Evolutionary conservation across 2,797 vertebrate genomes (phyloP).

Genomic region (Passerculus sandwichensis): DNA sequence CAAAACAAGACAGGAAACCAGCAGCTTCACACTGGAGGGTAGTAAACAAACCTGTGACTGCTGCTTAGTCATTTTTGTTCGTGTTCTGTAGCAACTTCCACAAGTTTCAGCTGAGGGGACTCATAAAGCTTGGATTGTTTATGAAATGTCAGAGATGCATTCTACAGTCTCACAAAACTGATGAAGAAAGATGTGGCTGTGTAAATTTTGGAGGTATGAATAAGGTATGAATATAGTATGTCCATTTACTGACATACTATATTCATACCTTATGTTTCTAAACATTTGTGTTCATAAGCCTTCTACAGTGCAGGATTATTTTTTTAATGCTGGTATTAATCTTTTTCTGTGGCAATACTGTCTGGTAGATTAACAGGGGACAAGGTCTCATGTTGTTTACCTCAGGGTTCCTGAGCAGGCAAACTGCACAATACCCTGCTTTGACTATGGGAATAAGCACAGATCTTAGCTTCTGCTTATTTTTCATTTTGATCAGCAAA

Average conservation of each 20-base stretch:
- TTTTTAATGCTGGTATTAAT: neutral
- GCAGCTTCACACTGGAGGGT: neutral
- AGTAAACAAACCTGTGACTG: neutral
- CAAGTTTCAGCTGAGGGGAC: constrained; percentile 9
- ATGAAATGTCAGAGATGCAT: constrained; percentile 4
- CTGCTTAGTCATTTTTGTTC: neutral
- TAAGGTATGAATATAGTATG: too few species aligned
- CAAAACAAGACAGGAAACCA: constrained; percentile 1
- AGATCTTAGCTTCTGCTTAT: neutral
- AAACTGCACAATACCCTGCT: neutral
- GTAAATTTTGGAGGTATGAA: constrained; percentile 34
- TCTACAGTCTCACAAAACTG: constrained; percentile 17
- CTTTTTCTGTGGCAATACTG: neutral
- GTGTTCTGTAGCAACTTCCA: neutral
- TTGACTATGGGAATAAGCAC: neutral
- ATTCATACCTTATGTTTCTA: neutral
- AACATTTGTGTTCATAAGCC: neutral
- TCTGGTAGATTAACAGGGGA: neutral
- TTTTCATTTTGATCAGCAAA: neutral
- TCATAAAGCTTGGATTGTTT: neutral
- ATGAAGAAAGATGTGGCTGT: constrained; percentile 23
- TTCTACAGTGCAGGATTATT: neutral
- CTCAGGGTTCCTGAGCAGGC: neutral
- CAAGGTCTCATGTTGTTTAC: neutral
- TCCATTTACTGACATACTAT: neutral